Evolutionary conservation across 2,797 vertebrate genomes (phyloP).

Genomic region (Galagoides demidoff): DNA sequence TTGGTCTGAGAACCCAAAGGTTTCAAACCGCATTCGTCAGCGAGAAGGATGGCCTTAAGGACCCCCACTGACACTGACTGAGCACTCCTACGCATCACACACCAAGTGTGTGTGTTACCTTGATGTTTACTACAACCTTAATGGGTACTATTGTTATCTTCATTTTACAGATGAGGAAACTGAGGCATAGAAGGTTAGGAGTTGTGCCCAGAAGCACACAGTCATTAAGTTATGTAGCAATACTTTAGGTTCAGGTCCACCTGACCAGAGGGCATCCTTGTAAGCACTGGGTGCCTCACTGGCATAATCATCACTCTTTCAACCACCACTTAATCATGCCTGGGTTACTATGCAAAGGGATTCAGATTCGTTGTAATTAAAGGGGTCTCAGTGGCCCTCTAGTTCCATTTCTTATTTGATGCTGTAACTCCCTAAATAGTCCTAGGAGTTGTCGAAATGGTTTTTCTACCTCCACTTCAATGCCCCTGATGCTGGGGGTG

Average conservation of each 20-base stretch:
- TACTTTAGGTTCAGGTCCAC: background rate
- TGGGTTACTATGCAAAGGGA: background rate
- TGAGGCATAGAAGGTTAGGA: background rate
- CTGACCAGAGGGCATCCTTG: background rate
- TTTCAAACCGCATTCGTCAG: background rate
- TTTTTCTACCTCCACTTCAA: background rate
- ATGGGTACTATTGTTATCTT: background rate
- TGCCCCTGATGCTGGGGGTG: background rate
- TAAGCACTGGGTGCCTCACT: background rate
- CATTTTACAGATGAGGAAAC: background rate
- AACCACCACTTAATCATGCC: background rate
- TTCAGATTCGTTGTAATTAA: background rate
- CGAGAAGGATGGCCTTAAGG: background rate
- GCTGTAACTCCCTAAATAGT: background rate
- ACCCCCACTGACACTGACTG: background rate
- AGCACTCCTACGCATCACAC: rapidly evolving
- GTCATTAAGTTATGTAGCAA: background rate
- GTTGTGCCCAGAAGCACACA: background rate
- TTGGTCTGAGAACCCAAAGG: background rate
- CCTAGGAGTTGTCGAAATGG: background rate
- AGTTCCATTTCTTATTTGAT: background rate
- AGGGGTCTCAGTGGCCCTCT: background rate
- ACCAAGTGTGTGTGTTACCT: too few relatives aligned
- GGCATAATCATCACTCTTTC: background rate
- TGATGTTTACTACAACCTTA: background rate